A percentile compares a stretch with the other conserved stretches of the same genome.
phyloP scores from a whole-genome alignment of 2,888 invertebrate species.

The Arctia plantaginis region DNA sequence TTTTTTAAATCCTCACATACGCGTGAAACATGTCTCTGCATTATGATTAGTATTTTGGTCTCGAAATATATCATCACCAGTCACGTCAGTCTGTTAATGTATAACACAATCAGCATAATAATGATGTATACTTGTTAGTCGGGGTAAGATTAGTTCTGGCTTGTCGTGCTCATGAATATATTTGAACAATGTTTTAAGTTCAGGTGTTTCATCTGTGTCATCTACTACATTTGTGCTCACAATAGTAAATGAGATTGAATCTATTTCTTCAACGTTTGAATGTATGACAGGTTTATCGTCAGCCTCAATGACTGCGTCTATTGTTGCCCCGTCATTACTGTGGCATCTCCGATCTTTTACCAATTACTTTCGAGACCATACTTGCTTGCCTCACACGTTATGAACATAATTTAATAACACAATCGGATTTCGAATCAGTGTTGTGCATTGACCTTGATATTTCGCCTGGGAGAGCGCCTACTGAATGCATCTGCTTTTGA shows the following conservation, averaged over 20 bases:
- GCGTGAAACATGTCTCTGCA: constrained; percentile 43
- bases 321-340: constrained; percentile 56
- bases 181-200: constrained; percentile 43
- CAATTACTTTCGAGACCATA: constrained; percentile 55
- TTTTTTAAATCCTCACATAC: constrained; percentile 30
- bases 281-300: constrained; percentile 55
- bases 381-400: constrained; percentile 43
- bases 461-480: constrained; percentile 53
- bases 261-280: constrained; percentile 44
- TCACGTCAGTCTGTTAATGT: constrained; percentile 48
- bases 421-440: constrained; percentile 55
- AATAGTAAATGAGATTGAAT: constrained; percentile 53
- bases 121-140: constrained; percentile 42
- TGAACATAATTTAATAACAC: constrained; percentile 42
- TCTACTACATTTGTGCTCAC: constrained; percentile 39
- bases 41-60: constrained; percentile 50
- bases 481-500: constrained; percentile 45
- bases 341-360: constrained; percentile 56
- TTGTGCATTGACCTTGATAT: constrained; percentile 60
- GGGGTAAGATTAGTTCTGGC: constrained; percentile 41
- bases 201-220: constrained; percentile 30
- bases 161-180: constrained; percentile 47
- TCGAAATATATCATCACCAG: constrained; percentile 35
- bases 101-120: constrained; percentile 50
- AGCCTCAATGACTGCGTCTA: constrained; percentile 48